Base-by-base conservation (phyloP, 2,888 invertebrate species). In the Pecten maximus region DNA sequence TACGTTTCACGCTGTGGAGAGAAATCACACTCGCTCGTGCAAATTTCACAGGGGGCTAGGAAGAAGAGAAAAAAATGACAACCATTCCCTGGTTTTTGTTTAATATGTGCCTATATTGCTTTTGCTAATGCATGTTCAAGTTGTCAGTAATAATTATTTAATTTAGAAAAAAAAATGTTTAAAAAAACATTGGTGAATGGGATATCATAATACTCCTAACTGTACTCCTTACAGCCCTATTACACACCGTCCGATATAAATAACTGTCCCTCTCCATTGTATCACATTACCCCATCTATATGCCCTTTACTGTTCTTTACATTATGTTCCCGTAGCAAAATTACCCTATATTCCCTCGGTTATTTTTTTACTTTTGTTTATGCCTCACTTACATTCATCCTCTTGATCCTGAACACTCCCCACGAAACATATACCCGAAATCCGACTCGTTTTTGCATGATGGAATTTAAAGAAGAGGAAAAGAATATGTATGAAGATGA, bases 291-390 rank as follows among this genome's bases (percentile, higher is more conserved):
- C 74, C 74, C 74, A 74, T 74, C 74, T 74, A 74, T 74, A 74
- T 74, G 74, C 74, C 74, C 74, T 74, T 74, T 74, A 74, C 74
- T 74, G 74, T 74, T 74, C 74, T 74, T 74, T 74, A 74, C 74
- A 74, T 74, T 74, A 74, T 74, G 74, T 74, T 74, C 74, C 74
- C 74, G 74, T 74, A 74, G 74, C 74, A 74, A 74, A 74, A 74
- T 74, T 74, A 74, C 74, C 74, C 74, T 74, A 74, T 74, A 74
- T 74, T 74, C 74, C 74, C 74, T 74, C 74, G 74, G 74, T 74
- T 74, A 74, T 74, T 74, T 74, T 74, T 74, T 74, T 74, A 74
- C 74, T 74, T 74, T 74, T 74, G 74, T 74, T 74, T 74, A 74
- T 74, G 74, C 74, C 74, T 74, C 74, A 74, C 74, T 74, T 74